Conservation (phyloP, 1,140 invertebrate genomes). For the Mizuhopecten yessoensis region DNA sequence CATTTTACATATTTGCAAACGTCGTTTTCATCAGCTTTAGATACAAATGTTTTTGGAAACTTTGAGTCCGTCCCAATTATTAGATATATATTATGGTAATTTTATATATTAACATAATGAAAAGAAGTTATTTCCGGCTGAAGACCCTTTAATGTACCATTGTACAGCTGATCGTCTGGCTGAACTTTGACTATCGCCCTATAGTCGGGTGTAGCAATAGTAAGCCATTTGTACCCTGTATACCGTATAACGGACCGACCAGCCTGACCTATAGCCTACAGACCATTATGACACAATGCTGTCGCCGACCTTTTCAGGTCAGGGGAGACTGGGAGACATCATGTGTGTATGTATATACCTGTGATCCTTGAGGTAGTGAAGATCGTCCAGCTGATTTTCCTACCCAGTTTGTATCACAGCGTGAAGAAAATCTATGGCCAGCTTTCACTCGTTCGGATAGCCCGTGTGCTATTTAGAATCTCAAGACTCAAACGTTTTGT, state of each 20-base stretch:
- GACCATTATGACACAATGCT: neutral
- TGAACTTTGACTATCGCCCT: no score
- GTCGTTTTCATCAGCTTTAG: no score
- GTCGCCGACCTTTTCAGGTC: conserved; percentile 19
- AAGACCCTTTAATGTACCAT: no score
- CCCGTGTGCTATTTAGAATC: neutral
- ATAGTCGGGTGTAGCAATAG: no score
- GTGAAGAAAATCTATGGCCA: neutral
- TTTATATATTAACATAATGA: no score
- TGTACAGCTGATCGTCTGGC: no score
- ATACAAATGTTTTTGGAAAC: no score
- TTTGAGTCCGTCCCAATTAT: no score
- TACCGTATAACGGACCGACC: neutral
- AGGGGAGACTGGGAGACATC: neutral
- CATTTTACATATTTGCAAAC: no score
- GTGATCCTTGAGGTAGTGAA: no score
- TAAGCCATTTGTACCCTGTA: neutral
- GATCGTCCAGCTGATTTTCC: neutral
- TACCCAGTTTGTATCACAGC: neutral
- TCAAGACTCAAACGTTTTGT: neutral
- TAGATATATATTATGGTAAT: no score
- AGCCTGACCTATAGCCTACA: neutral
- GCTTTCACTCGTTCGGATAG: neutral
- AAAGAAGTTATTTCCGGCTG: no score
- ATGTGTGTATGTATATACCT: neutral